These are phyloP conservation scores for Brachionus plicatilis DNA, from an alignment of 1,140 invertebrate species.

Conservation along the genomic window DNA sequence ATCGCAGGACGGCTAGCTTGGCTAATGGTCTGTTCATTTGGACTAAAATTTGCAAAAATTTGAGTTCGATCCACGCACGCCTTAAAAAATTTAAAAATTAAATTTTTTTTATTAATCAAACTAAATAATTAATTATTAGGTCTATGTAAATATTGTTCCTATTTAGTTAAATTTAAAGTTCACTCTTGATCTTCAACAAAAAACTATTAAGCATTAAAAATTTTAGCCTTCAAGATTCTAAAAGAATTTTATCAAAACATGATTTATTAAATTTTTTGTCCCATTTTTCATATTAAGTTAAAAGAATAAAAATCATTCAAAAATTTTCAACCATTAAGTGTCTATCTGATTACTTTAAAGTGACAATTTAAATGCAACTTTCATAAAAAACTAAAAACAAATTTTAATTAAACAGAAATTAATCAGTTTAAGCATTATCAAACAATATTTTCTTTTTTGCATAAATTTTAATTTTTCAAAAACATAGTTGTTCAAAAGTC, in stretches of 20 bases:
- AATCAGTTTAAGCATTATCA: neutral
- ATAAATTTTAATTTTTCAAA: neutral
- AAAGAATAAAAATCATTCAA: neutral
- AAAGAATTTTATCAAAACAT: neutral
- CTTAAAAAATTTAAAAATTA: neutral
- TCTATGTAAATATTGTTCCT: neutral
- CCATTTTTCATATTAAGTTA: neutral
- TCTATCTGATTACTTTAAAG: neutral
- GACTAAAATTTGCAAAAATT: constrained; percentile 21
- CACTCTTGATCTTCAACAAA: neutral
- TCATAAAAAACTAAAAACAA: constrained; percentile 4
- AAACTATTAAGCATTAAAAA: neutral
- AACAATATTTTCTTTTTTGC: neutral
- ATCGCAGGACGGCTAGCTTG: neutral
- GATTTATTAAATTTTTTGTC: neutral
- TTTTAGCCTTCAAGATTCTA: neutral
- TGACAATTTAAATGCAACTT: constrained; percentile 19
- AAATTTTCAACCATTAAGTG: neutral
- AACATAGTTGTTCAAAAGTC: too few relatives aligned
- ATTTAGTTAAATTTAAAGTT: neutral
- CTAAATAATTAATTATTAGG: neutral
- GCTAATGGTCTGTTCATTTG: neutral
- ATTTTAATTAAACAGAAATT: neutral
- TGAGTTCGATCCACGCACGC: neutral
- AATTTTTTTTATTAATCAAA: neutral